phyloP scores from a whole-genome alignment of 2,888 invertebrate genomes.

The Conchocele bisecta region DNA sequence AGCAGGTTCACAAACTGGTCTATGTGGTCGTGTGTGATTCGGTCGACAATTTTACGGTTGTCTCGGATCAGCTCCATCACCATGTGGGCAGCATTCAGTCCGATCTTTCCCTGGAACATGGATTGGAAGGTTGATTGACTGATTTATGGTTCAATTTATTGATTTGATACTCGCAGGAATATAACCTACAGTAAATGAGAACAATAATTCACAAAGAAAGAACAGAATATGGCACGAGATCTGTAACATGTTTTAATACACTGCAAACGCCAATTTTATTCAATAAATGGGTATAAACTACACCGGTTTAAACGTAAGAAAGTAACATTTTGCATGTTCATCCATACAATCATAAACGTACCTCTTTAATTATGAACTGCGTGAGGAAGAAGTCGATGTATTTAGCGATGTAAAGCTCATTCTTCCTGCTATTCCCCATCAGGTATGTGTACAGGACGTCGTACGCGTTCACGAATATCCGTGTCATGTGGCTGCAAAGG shows the following conservation, averaged over 20 bases:
- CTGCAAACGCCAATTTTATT: too few relatives aligned
- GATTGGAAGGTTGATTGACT: too few relatives aligned
- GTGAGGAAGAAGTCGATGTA: constrained; percentile 81
- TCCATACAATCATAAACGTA: constrained; percentile 28
- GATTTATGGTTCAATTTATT: too few relatives aligned
- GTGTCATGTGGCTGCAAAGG: constrained; percentile 74
- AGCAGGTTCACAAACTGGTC: constrained; percentile 79
- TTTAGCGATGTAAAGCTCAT: constrained; percentile 82
- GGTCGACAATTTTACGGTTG: constrained; percentile 81
- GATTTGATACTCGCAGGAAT: too few relatives aligned
- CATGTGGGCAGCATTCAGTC: constrained; percentile 81
- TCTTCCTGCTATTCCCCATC: constrained; percentile 81
- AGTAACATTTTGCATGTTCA: too few relatives aligned
- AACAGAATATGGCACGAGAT: too few relatives aligned
- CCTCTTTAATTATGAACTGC: constrained; percentile 79
- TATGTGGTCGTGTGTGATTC: constrained; percentile 79
- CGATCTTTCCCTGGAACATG: constrained; percentile 76
- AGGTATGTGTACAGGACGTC: constrained; percentile 80
- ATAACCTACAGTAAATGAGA: too few relatives aligned
- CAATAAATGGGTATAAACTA: too few relatives aligned
- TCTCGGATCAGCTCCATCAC: constrained; percentile 81
- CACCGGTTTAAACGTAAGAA: too few relatives aligned
- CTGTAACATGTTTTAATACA: too few relatives aligned
- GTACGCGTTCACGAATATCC: constrained; percentile 78
- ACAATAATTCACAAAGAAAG: too few relatives aligned